Base-by-base conservation (phyloP, 2,888 invertebrate genomes). In the Clanis bilineata region DNA sequence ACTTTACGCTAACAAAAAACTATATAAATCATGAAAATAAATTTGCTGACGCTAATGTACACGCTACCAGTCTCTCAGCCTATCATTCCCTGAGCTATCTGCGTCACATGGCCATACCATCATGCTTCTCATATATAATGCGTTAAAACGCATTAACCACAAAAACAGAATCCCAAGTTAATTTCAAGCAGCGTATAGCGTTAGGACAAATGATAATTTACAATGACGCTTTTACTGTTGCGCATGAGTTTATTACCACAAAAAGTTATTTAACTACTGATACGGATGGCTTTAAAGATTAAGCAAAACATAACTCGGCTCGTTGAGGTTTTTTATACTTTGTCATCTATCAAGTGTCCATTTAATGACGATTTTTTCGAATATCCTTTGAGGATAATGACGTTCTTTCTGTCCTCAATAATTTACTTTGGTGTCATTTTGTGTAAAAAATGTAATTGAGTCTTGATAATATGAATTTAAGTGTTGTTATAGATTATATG, bases 201-300 rank as follows among this genome's bases (percentile, higher is more conserved):
- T 51, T 51, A 51, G 28, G 28, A 51, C 28, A 32, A 51, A 32
- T 51, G 15, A 18, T 51, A 51, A 32, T 18, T 51, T 45, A 45
- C 44, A 23, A 45, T 23, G 44, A 45, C 44, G 44, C 22, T 76
- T 78, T 77, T 72, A 76, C 67, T 71, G 72, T 66, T 70, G 70
- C 47, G 68, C 70, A 67, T 64, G 71, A 69, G 71, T 79, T 83
- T 76, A 78, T 77, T 67, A 74, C 65, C 61, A 71, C 71, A 82
- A 82, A 82, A 80, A 80, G 67, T 66, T 54, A 61, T 68, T 70
- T 71, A 70, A 70, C 70, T 65, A 69, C 66, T 65, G 51, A 51
- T 51, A 51, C 22, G 32, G 64, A 68, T 68, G 66, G 69, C 72
- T 64, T 66, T 64, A 65, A 68, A 73, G 68, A 73, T 74, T 70